Evolutionary conservation across 53 echinoderm and acorn worm genomes (phyloP).

Genomic region (Patiria pectinifera): DNA sequence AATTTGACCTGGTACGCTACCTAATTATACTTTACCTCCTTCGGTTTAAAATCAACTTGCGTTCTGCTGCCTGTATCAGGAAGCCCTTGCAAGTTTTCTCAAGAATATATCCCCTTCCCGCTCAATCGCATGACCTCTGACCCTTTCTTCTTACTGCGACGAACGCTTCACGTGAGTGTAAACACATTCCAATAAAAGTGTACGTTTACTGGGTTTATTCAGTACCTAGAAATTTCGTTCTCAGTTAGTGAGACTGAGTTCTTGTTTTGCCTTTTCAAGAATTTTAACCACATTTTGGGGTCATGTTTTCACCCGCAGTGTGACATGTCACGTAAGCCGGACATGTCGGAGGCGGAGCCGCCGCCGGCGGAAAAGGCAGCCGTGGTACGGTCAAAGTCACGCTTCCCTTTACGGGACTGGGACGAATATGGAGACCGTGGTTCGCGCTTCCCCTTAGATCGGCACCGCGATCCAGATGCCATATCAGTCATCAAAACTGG

Average conservation of each 20-base stretch:
- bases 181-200: no score
- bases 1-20: no score
- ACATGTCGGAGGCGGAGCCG: background rate
- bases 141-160: conserved; percentile 17
- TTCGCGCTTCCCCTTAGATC: conserved; percentile 38
- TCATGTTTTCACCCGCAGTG: background rate
- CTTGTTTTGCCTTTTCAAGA: background rate
- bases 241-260: no score
- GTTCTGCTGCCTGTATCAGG: conserved; percentile 49
- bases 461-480: conserved; percentile 17
- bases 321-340: conserved; percentile 13
- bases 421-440: background rate
- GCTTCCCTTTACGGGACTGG: background rate
- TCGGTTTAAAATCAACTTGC: conserved; percentile 50
- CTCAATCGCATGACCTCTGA: conserved; percentile 23
- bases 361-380: background rate
- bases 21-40: no score
- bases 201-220: background rate
- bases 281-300: no score
- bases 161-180: background rate
- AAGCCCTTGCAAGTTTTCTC: conserved; percentile 37
- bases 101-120: conserved; percentile 18
- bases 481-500: background rate
- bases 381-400: background rate
- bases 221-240: background rate